Conservation (phyloP, 2,113 vertebrate genomes). For the Cryptomyrus ogoouensis region DNA sequence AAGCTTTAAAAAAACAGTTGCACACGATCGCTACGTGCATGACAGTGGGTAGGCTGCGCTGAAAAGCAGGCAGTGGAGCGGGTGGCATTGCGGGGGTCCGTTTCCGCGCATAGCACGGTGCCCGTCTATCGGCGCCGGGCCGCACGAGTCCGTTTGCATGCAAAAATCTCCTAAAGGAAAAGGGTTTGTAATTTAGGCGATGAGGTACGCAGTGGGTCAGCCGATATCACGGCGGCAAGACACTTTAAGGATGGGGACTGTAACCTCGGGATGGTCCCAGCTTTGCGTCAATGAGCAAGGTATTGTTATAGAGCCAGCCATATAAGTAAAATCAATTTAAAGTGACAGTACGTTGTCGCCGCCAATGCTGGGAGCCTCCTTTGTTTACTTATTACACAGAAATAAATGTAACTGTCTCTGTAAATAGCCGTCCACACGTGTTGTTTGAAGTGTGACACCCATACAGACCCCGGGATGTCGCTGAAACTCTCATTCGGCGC, state of each 20-base stretch:
- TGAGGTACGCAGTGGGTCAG: background rate
- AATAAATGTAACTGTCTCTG: background rate
- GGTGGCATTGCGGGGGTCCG: background rate
- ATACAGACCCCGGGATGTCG: background rate
- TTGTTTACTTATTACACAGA: background rate
- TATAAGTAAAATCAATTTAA: background rate
- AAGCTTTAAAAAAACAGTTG: background rate
- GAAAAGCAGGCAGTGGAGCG: background rate
- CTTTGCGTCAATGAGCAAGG: background rate
- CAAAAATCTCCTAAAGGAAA: background rate
- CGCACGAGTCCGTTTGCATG: background rate
- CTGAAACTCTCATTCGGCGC: background rate
- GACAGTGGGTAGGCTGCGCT: background rate
- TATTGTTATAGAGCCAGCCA: background rate
- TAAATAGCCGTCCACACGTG: background rate
- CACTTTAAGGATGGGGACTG: background rate
- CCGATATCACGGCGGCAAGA: background rate
- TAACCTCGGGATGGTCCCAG: background rate
- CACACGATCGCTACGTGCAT: background rate
- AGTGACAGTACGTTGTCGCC: background rate
- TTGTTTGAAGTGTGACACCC: background rate
- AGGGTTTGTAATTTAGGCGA: background rate
- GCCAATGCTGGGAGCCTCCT: background rate
- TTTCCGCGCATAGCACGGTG: background rate
- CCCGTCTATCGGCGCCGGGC: background rate